Percentiles rank a stretch among this genome's conserved stretches.
Evolutionary conservation across 1,140 invertebrate species (phyloP).

Genomic region (Melanaphis sacchari): DNA sequence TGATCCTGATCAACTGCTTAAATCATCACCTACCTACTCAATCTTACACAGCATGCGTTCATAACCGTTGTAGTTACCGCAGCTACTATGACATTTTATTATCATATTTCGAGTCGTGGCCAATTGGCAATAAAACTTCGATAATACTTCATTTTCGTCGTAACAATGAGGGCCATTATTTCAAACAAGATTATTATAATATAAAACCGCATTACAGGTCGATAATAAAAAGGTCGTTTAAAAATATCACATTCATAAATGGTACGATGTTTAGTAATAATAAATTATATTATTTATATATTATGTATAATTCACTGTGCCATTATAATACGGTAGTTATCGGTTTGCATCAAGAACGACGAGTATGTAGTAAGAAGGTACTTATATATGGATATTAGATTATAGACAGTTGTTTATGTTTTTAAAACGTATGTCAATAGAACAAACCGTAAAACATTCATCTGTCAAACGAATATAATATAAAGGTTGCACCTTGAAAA

Average conservation of each 20-base stretch:
- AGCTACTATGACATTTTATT: background rate
- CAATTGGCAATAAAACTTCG: background rate
- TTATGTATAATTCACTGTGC: background rate
- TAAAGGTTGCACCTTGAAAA: slow-evolving; percentile 50
- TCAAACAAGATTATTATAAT: slow-evolving; percentile 5
- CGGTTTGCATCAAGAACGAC: background rate
- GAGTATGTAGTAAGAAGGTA: background rate
- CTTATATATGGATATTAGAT: background rate
- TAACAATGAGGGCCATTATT: background rate
- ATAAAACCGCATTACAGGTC: background rate
- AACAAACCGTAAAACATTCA: slow-evolving; percentile 21
- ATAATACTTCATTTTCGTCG: background rate
- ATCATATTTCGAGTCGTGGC: background rate
- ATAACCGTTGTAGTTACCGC: background rate
- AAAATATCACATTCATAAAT: background rate
- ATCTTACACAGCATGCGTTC: background rate
- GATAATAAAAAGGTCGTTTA: background rate
- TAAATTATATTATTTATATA: background rate
- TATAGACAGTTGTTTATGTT: slow-evolving; percentile 21
- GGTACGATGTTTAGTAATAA: background rate
- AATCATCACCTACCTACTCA: background rate
- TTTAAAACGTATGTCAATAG: slow-evolving; percentile 28
- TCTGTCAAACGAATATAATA: background rate
- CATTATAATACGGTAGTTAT: background rate
- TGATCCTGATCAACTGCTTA: background rate